Conservation (phyloP, 35 echinoderm and acorn worm genomes). For the Nesometra sesokonis region DNA sequence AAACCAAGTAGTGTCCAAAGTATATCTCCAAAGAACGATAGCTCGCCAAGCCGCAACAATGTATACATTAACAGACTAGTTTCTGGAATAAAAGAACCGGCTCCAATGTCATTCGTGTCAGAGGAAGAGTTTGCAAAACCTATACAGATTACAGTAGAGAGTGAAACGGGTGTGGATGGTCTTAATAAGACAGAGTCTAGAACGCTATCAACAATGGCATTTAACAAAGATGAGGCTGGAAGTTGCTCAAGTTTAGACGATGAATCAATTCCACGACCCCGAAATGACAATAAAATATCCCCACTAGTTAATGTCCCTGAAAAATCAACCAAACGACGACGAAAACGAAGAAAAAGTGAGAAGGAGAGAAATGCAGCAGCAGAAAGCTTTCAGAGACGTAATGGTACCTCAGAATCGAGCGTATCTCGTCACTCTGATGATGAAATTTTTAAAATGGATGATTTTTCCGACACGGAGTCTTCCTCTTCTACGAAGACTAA, state of each 20-base stretch:
- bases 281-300: background rate
- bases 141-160: slow-evolving; percentile 32
- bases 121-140: background rate
- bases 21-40: background rate
- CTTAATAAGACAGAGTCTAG: background rate
- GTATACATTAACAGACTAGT: background rate
- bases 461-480: slow-evolving; percentile 28
- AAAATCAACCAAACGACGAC: background rate
- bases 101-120: background rate
- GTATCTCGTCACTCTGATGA: slow-evolving; percentile 67
- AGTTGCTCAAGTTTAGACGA: background rate
- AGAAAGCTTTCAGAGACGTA: slow-evolving; percentile 1
- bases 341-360: slow-evolving; percentile 19
- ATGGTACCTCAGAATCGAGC: slow-evolving; percentile 56
- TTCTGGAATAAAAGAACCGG: slow-evolving; percentile 28
- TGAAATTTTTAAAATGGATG: slow-evolving; percentile 86
- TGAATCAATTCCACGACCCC: background rate
- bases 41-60: background rate
- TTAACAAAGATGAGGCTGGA: background rate
- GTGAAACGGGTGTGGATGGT: slow-evolving; percentile 3
- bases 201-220: background rate
- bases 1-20: background rate
- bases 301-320: background rate
- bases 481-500: background rate
- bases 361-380: background rate